Percentiles rank a stretch among this genome's conserved stretches.
These are phyloP conservation scores for Drosophila multiciliata DNA, from an alignment of 2,888 invertebrate species.

Conservation along the genomic window DNA sequence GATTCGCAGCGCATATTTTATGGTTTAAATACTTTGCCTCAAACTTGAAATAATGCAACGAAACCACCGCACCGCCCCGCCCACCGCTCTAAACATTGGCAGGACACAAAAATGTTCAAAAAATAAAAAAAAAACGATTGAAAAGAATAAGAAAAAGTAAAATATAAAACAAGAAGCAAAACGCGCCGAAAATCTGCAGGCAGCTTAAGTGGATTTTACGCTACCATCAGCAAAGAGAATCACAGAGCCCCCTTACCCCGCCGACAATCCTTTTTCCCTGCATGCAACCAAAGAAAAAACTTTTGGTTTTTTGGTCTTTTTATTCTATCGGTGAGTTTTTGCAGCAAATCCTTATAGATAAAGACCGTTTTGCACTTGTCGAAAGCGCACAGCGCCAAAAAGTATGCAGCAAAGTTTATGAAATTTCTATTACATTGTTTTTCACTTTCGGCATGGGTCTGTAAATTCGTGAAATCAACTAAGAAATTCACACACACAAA, in stretches of 20 bases:
- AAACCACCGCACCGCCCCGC: neutral
- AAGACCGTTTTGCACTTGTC: slow-evolving; percentile 68
- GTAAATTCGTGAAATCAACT: slow-evolving; percentile 60
- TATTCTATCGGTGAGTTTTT: slow-evolving; percentile 36
- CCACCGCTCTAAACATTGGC: neutral
- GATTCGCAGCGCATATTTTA: slow-evolving; percentile 57
- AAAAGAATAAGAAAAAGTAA: slow-evolving; percentile 17
- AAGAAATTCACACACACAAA: slow-evolving; percentile 20
- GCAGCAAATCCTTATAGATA: slow-evolving; percentile 66
- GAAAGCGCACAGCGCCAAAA: slow-evolving; percentile 51
- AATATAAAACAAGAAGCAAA: slow-evolving; percentile 59
- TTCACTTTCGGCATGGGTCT: slow-evolving; percentile 64
- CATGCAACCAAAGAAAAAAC: slow-evolving; percentile 47
- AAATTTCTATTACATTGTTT: slow-evolving; percentile 73
- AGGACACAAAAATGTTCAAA: slow-evolving; percentile 53
- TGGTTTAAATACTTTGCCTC: slow-evolving; percentile 69
- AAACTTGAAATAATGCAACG: slow-evolving; percentile 71
- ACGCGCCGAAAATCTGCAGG: slow-evolving; percentile 64
- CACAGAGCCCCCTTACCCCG: slow-evolving; percentile 2
- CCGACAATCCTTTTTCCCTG: neutral
- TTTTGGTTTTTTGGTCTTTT: slow-evolving; percentile 31
- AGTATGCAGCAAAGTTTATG: slow-evolving; percentile 62
- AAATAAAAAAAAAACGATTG: slow-evolving; percentile 15
- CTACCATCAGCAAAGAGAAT: slow-evolving; percentile 38
- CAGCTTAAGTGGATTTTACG: slow-evolving; percentile 71